Conservation (phyloP, 2,888 invertebrate genomes). For the Bembecia ichneumoniformis region DNA sequence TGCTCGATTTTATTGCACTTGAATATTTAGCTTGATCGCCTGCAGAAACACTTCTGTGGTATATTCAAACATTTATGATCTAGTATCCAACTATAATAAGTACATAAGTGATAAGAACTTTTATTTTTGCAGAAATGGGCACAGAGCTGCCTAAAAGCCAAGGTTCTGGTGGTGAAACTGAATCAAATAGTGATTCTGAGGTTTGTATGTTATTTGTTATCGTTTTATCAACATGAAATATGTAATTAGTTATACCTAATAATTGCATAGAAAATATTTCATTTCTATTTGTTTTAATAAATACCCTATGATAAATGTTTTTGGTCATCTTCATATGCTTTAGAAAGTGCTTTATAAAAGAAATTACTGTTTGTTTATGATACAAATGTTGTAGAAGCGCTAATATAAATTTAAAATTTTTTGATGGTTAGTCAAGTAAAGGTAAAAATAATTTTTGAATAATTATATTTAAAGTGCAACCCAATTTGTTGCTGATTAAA, state of each 20-base stretch:
- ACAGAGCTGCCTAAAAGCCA: constrained; percentile 67
- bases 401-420: no score
- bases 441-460: no score
- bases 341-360: no score
- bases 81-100: neutral
- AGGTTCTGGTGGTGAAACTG: constrained; percentile 71
- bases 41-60: neutral
- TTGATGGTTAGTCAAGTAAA: no score
- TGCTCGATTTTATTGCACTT: no score
- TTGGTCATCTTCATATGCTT: no score
- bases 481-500: no score
- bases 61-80: neutral
- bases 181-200: constrained; percentile 74
- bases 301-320: no score
- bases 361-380: no score
- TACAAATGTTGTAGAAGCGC: no score
- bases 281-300: no score
- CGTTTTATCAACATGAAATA: neutral
- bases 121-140: constrained; percentile 63
- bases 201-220: constrained; percentile 24
- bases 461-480: no score
- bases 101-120: neutral
- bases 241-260: neutral
- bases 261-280: neutral
- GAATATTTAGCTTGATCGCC: neutral